These are phyloP conservation scores for Enteromius argenteus DNA, from an alignment of 2,797 vertebrate genomes.

Conservation along the genomic window DNA sequence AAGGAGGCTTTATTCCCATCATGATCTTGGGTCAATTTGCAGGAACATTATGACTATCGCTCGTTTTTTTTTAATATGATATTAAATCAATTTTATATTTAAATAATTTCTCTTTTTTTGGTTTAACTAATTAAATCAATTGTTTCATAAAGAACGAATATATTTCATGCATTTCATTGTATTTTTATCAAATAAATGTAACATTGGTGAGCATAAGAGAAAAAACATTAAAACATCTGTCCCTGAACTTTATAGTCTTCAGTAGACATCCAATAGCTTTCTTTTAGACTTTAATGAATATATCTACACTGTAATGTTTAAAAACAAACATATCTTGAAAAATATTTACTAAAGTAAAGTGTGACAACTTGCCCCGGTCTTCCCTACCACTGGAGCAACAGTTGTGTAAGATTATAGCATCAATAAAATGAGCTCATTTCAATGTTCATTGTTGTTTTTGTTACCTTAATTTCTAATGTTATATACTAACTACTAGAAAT, in stretches of 20 bases:
- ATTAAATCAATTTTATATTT: not conserved
- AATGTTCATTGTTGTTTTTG: not conserved
- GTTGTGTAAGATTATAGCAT: not conserved
- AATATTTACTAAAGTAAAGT: not conserved
- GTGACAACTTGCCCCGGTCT: not conserved
- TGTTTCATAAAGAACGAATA: not conserved
- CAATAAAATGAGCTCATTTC: not conserved
- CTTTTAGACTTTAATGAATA: not conserved
- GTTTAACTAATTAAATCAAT: not conserved
- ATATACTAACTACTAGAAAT: not conserved
- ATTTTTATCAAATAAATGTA: not conserved
- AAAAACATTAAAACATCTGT: not conserved
- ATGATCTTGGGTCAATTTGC: constrained; percentile 32
- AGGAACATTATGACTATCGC: constrained; percentile 20
- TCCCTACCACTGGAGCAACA: not conserved
- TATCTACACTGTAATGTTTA: not conserved
- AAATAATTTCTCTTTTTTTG: not conserved
- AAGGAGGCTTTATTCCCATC: not conserved
- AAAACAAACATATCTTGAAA: not conserved
- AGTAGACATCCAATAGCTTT: not conserved
- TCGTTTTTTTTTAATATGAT: constrained; percentile 24
- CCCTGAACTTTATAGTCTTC: not conserved
- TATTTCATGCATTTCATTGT: not conserved
- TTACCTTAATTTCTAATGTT: not conserved
- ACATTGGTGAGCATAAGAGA: not conserved